Evolutionary conservation across 1,140 invertebrate genomes (phyloP), one percentile per base, ranked within the genome.

Genomic region (Anastatus disparis): DNA sequence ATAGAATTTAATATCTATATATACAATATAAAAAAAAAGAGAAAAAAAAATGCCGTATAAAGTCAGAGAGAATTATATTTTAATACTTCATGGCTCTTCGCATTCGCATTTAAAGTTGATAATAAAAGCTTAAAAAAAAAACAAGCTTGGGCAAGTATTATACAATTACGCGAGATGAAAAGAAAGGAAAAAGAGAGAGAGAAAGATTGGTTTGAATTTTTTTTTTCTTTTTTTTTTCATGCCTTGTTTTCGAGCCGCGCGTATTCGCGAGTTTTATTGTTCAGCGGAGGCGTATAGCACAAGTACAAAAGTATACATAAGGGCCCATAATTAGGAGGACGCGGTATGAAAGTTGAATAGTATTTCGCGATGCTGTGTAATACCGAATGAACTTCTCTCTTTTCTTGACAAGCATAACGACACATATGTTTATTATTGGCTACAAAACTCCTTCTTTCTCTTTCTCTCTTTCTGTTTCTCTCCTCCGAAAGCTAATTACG

Each of bases 401-500:
- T 46, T 46, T 46, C 44, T 4, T 15, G 15, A 15, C n/a, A n/a
- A n/a, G n/a, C n/a, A n/a, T 20, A 15, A 8, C 44, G 44, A 46
- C 59, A 70, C 68, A 56, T 46, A 53, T 56, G 59, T 63, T 63
- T 62, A 46, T n/a, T 63, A 70, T 70, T 63, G 50, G 68, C 48
- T n/a, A n/a, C n/a, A n/a, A n/a, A n/a, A n/a, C n/a, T n/a, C n/a
- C n/a, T n/a, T n/a, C n/a, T n/a, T n/a, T n/a, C n/a, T n/a, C n/a
- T n/a, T n/a, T n/a, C n/a, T n/a, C n/a, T n/a, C n/a, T n/a, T n/a
- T n/a, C n/a, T n/a, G n/a, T n/a, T n/a, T n/a, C n/a, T n/a, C n/a
- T n/a, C n/a, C n/a, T n/a, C n/a, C 59, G 31, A n/a, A n/a, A 12
- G 59, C 68, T 70, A 70, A 70, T 70, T 70, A 70, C 59, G 24